A percentile compares a stretch with the other conserved stretches of the same genome.
phyloP scores from a whole-genome alignment of 2,888 invertebrate genomes.

The Bellardia pandia region DNA sequence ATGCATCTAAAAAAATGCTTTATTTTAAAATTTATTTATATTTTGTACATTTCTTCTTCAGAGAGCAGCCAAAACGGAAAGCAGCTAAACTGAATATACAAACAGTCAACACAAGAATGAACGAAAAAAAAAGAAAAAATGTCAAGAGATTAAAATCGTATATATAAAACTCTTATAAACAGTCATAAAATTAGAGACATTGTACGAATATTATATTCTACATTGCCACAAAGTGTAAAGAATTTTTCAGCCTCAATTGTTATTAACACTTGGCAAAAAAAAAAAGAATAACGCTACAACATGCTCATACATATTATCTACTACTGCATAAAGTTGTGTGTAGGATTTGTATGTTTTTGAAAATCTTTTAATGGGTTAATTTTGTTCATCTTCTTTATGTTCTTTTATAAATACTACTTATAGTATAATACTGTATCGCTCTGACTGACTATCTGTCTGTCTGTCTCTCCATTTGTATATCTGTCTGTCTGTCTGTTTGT shows the following conservation, averaged over 20 bases:
- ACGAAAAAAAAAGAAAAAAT: slow-evolving; percentile 61
- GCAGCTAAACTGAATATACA: slow-evolving; percentile 46
- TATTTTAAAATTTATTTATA: slow-evolving; percentile 76
- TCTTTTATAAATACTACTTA: slow-evolving; percentile 51
- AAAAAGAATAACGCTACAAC: not conserved
- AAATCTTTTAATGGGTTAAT: slow-evolving; percentile 72
- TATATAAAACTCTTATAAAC: slow-evolving; percentile 69
- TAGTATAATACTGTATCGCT: not conserved
- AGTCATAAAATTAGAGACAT: slow-evolving; percentile 73
- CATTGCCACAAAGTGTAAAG: slow-evolving; percentile 73
- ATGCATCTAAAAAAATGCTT: slow-evolving; percentile 83
- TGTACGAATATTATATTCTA: slow-evolving; percentile 68
- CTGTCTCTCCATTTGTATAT: not conserved
- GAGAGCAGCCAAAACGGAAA: slow-evolving; percentile 58
- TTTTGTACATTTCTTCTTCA: slow-evolving; percentile 73
- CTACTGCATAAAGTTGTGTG: slow-evolving; percentile 17
- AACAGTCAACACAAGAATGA: slow-evolving; percentile 26
- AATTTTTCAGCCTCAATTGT: slow-evolving; percentile 76
- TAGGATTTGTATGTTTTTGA: slow-evolving; percentile 52
- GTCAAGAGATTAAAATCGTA: slow-evolving; percentile 73
- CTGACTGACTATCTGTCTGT: not conserved
- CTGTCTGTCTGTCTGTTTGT: slow-evolving; percentile 34
- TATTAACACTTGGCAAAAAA: slow-evolving; percentile 71
- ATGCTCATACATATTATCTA: not conserved
- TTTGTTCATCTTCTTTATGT: slow-evolving; percentile 60